Evolutionary conservation across 2,888 invertebrate genomes (phyloP), one percentile per base, ranked within the genome.

Genomic region (Drosophila diplacantha): DNA sequence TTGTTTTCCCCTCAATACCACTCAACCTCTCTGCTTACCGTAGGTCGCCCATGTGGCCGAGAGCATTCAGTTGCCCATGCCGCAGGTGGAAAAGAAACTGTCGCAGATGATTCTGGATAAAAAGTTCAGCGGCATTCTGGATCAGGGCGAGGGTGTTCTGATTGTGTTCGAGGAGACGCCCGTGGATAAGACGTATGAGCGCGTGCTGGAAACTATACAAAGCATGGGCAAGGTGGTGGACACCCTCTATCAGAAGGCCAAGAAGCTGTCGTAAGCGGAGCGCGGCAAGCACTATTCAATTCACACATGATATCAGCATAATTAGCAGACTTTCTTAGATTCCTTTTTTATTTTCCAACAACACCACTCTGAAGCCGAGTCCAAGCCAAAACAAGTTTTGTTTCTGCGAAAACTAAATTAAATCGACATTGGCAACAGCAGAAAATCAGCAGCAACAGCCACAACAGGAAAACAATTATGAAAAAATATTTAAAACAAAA

Each of bases 61-160:
- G 76, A 93, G 94, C 81, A 98, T 98, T 89, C 94, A 96, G 82
- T 90, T 98, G 67, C 94, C 96, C 12, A 93, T 96, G 92, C 90
- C 94, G 46, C 92, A 94, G 90, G 99, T 99, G 53, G 99, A 99
- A 89, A 97, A 98, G 90, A 99, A 99, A 89, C 90, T 99, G 62
- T 99, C 99, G 50, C 99, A 99, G 90, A 99, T 99, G 99, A 99
- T 99, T 87, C 90, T 99, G 88, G 99, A 99, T 89, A 96, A 97
- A 86, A 99, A 99, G 89, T 93, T 99, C 78, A 93, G 94, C 89
- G 98, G 99, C 22, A 99, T 99, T 78, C 91, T 99, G 75, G 99
- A 99, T 90, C 99, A 99, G 90, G 99, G 98, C 65, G 96, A 96
- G 89, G 99, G 99, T 67, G 97, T 99, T 53, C 90, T 99, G 70